Evolutionary conservation across 2,888 invertebrate species (phyloP).

Genomic region (Eristalinus sepulchralis): DNA sequence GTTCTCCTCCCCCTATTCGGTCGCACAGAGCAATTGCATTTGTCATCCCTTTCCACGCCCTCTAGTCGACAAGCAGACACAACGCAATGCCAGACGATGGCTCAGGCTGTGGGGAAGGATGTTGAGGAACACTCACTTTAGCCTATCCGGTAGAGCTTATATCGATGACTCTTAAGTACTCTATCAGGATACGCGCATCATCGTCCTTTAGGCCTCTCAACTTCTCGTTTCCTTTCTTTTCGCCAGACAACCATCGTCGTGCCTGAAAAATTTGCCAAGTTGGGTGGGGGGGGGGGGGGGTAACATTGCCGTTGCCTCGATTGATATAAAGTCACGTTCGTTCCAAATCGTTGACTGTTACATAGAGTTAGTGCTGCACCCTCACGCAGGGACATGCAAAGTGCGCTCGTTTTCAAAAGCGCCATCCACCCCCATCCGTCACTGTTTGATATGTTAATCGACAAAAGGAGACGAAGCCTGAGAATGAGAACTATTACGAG

Average conservation of each 20-base stretch:
- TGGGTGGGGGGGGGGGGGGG: neutral
- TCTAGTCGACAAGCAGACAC: neutral
- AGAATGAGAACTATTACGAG: conserved; percentile 24
- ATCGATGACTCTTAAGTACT: conserved; percentile 52
- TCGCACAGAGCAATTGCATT: conserved; percentile 42
- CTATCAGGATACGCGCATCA: conserved; percentile 57
- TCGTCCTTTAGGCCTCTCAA: conserved; percentile 47
- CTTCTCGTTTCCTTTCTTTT: neutral
- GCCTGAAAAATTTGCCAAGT: conserved; percentile 17
- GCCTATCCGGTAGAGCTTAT: conserved; percentile 30
- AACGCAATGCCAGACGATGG: neutral
- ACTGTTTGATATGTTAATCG: conserved; percentile 56
- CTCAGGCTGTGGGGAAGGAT: neutral
- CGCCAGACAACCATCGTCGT: conserved; percentile 25
- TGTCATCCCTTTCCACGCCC: conserved; percentile 34
- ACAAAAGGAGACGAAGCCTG: conserved; percentile 26
- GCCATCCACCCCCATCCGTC: neutral
- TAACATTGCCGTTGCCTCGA: conserved; percentile 24
- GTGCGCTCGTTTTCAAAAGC: conserved; percentile 10
- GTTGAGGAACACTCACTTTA: conserved; percentile 36
- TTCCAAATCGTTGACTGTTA: conserved; percentile 63
- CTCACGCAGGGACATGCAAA: conserved; percentile 16
- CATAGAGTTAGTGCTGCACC: conserved; percentile 11
- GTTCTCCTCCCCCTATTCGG: neutral
- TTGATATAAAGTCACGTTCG: conserved; percentile 67